Conservation (phyloP, 2,888 invertebrate species). For the Alcis repandata region DNA sequence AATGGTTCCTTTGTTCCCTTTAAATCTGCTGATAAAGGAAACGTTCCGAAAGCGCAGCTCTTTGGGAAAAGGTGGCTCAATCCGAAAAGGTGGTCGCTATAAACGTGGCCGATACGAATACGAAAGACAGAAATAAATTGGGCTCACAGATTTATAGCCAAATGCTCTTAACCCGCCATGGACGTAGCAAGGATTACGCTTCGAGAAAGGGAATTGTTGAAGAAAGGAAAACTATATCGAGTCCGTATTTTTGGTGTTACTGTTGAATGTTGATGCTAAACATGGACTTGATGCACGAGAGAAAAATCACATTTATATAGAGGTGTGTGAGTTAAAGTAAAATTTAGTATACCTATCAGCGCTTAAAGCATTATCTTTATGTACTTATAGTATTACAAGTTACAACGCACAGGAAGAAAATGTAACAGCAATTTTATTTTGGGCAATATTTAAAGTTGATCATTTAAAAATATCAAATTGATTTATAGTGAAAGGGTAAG, state of each 20-base stretch:
- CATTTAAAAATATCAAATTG: slow-evolving; percentile 3
- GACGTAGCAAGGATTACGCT: slow-evolving; percentile 25
- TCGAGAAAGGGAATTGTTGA: background rate
- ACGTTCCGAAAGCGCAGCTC: slow-evolving; percentile 44
- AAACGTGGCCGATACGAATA: slow-evolving; percentile 69
- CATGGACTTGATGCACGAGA: background rate
- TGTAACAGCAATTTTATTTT: no score
- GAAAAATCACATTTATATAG: background rate
- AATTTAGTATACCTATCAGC: no score
- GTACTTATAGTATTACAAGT: no score
- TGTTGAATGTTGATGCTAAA: background rate
- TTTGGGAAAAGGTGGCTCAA: slow-evolving; percentile 40
- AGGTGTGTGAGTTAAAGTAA: no score
- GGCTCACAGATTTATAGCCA: slow-evolving; percentile 80
- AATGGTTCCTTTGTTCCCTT: slow-evolving; percentile 72
- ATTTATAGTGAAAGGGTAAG: background rate
- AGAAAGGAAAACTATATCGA: slow-evolving; percentile 1
- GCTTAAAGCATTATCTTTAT: no score
- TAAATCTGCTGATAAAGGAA: slow-evolving; percentile 71
- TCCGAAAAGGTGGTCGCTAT: slow-evolving; percentile 69
- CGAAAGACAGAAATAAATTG: slow-evolving; percentile 81
- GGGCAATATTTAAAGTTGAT: no score
- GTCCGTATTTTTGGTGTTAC: background rate
- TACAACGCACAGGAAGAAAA: no score
- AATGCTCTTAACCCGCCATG: slow-evolving; percentile 79